Conservation (phyloP, 2,797 vertebrate species). For the Threskiornis aethiopicus region DNA sequence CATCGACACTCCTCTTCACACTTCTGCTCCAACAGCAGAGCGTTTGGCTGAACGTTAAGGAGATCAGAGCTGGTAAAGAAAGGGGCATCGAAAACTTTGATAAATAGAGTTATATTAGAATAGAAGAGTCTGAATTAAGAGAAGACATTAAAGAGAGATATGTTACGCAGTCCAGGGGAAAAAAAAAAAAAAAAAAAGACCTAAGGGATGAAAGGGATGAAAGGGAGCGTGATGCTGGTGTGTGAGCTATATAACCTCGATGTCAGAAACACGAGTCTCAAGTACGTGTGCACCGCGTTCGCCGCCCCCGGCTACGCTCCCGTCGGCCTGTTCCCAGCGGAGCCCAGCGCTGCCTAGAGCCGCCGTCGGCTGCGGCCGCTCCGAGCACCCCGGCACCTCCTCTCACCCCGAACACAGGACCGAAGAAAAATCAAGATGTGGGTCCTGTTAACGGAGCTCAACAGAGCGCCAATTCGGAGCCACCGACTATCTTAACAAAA, state of each 20-base stretch:
- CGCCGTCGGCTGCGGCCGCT: not conserved
- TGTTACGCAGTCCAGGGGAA: not conserved
- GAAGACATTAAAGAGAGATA: not conserved
- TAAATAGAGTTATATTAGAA: not conserved
- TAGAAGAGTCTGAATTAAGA: not conserved
- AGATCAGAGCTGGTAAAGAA: not conserved
- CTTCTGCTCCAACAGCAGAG: not conserved
- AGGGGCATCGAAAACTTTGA: not conserved
- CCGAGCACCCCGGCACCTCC: not conserved
- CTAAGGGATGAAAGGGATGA: not conserved
- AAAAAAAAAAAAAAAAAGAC: too few relatives aligned
- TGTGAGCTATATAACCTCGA: not conserved
- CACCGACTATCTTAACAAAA: not conserved
- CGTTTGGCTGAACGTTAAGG: not conserved
- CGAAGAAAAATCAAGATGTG: not conserved
- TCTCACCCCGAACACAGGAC: not conserved
- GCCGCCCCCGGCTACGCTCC: not conserved
- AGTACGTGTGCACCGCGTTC: rapidly evolving
- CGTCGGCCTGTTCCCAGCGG: not conserved
- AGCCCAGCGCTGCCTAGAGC: rapidly evolving
- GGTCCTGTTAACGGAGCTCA: not conserved
- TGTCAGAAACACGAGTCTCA: not conserved
- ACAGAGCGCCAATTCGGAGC: not conserved
- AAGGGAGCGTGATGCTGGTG: not conserved
- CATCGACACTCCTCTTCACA: not conserved